Evolutionary conservation across 2,888 invertebrate genomes (phyloP), one percentile per base, ranked within the genome.

Genomic region (Pelosia muscerda): DNA sequence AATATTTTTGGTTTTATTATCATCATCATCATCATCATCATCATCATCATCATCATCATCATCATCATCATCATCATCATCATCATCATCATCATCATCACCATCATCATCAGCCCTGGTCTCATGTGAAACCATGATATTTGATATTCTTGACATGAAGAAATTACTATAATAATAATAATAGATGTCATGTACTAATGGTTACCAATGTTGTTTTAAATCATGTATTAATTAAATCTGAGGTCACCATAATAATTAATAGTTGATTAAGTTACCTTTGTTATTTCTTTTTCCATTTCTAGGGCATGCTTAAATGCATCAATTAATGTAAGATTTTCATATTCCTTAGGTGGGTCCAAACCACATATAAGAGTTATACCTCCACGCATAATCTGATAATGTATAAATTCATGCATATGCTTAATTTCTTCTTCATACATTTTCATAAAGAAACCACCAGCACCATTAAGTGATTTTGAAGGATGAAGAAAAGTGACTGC

Each of bases 351-450:
- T 65, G 70, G 65, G 57, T 85, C 62, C 25, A 79, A 58, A 28
- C 76, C 80, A 64, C 68, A 72, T 63, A 88, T 75, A 5, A 75
- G 54, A 26, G 84, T 82, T 15, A 25, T 76, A 10, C 86, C 87
- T 25, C 88, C 88, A 66, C 88, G 77, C 22, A 81, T 72, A 57
- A 89, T 73, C 65, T 89, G 89, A 73, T 89, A 89, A 22, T 84
- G 79, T 38, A 88, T 82, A 25, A 88, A 82, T 59, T 79, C 74
- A 65, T 84, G 80, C 85, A 85, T 86, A 63, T 89, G 89, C 23
- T 73, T 71, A 11, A 88, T 66, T 77, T 89, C 88, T 68, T 89
- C 88, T 22, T 85, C 73, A 73, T 84, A 88, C 88, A 89, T 88
- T 73, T 78, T 85, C 86, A 89, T 87, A 65, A 87, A 89, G 67